Evolutionary conservation across 2,797 vertebrate genomes (phyloP).

Genomic region (Buphagus erythrorhynchus): DNA sequence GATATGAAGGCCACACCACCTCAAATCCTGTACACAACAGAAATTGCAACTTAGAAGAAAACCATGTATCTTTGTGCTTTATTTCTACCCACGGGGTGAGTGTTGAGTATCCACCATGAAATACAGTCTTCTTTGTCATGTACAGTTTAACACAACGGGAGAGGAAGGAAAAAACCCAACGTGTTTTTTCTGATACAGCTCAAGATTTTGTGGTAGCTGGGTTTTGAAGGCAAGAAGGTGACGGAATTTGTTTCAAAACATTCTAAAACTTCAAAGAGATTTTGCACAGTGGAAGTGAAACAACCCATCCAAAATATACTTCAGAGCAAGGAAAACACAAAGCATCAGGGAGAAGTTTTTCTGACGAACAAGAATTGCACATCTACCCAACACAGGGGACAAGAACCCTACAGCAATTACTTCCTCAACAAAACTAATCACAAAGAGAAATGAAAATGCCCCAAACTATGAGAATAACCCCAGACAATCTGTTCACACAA

Average conservation of each 20-base stretch:
- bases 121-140: not conserved
- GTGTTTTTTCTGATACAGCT: not conserved
- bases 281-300: not conserved
- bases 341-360: not conserved
- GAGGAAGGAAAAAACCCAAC: not conserved
- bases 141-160: not conserved
- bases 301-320: not conserved
- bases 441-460: not conserved
- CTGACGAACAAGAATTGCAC: accelerated
- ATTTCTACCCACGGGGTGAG: accelerated
- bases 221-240: not conserved
- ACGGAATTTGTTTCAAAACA: not conserved
- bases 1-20: accelerated
- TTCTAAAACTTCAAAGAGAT: not conserved
- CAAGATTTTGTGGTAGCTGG: not conserved
- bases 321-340: not conserved
- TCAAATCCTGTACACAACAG: not conserved
- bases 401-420: not conserved
- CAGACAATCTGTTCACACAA: not conserved
- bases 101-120: not conserved
- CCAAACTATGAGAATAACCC: not conserved
- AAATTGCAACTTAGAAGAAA: not conserved
- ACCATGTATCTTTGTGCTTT: accelerated
- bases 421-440: not conserved
- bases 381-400: not conserved